Evolutionary conservation across 2,113 vertebrate genomes (phyloP).

Genomic region (Ramphastos sulfuratus): DNA sequence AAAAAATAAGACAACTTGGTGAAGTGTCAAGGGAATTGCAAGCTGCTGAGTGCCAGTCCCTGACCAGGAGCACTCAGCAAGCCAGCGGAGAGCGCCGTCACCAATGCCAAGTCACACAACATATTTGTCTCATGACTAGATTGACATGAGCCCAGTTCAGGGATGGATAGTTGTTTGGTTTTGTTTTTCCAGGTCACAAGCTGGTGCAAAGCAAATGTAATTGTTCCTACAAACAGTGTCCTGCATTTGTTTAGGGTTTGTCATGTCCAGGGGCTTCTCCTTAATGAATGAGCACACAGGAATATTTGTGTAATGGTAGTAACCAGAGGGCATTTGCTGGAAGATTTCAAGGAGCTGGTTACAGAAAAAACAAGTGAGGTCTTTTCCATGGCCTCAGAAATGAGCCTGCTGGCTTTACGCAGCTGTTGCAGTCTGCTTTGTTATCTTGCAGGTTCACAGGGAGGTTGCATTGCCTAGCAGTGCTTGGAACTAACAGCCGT

Average conservation of each 20-base stretch:
- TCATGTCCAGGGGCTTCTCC: background rate
- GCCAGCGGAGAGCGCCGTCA: background rate
- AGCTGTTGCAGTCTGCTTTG: background rate
- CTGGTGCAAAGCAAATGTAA: constrained; percentile 43
- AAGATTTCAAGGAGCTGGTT: background rate
- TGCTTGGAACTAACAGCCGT: background rate
- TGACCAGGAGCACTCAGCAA: background rate
- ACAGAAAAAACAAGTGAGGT: background rate
- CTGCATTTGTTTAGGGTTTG: constrained; percentile 36
- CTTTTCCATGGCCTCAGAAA: constrained; percentile 1
- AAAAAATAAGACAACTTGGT: background rate
- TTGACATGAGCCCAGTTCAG: constrained; percentile 11
- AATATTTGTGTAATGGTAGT: background rate
- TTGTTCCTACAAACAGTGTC: background rate
- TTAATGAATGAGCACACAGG: constrained; percentile 2
- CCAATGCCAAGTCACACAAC: constrained; percentile 41
- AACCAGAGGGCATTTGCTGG: background rate
- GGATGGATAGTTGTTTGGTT: background rate
- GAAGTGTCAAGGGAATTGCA: background rate
- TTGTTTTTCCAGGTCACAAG: constrained; percentile 26
- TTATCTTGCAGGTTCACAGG: background rate
- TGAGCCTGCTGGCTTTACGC: background rate
- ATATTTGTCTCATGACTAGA: constrained; percentile 46
- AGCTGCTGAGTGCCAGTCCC: background rate
- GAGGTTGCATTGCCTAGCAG: background rate